Evolutionary conservation across 37 sponge, comb jelly and placozoan genomes (phyloP).

Genomic region (Cladorhizidae sp.): DNA sequence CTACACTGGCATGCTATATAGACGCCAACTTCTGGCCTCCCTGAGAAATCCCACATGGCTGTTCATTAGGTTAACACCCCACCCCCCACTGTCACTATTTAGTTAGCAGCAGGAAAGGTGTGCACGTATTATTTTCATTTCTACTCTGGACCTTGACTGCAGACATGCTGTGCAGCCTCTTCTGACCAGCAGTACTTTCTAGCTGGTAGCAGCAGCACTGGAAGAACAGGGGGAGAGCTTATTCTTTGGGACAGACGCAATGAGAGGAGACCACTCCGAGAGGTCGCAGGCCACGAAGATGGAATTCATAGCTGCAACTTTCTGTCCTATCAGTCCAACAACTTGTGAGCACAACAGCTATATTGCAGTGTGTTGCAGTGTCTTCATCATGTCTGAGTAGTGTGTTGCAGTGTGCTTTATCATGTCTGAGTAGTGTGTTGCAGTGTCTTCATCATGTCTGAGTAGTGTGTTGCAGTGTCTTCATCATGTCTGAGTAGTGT

Average conservation of each 20-base stretch:
- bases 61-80: background rate
- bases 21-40: too few relatives aligned
- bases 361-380: too few relatives aligned
- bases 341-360: slow-evolving; percentile 24
- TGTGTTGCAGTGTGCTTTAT: too few relatives aligned
- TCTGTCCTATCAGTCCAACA: background rate
- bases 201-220: slow-evolving; percentile 15
- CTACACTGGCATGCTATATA: too few relatives aligned
- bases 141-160: too few relatives aligned
- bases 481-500: too few relatives aligned
- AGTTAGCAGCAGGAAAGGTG: background rate
- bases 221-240: slow-evolving; percentile 16
- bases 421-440: too few relatives aligned
- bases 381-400: too few relatives aligned
- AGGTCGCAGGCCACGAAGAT: slow-evolving; percentile 44
- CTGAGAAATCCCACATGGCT: too few relatives aligned
- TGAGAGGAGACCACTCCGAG: slow-evolving; percentile 33
- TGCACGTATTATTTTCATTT: background rate
- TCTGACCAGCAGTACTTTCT: slow-evolving; percentile 25
- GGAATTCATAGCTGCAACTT: slow-evolving; percentile 30
- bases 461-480: too few relatives aligned
- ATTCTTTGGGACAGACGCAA: slow-evolving; percentile 47
- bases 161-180: slow-evolving; percentile 58
- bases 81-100: background rate
- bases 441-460: too few relatives aligned